Evolutionary conservation across 1,140 invertebrate genomes (phyloP).

Genomic region (Brachionus manjavacas): DNA sequence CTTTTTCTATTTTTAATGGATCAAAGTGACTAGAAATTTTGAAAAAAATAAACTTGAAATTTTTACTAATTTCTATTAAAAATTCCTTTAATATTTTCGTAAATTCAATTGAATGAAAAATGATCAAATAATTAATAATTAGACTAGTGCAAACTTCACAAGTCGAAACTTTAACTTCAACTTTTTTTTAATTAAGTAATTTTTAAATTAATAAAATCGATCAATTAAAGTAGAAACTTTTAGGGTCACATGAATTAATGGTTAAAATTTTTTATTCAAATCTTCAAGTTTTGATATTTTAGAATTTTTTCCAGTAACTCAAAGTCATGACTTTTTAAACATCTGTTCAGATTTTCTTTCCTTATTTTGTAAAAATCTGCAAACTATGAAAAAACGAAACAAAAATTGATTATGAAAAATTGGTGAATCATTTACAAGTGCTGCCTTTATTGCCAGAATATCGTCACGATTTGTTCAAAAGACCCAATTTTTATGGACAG

Average conservation of each 20-base stretch:
- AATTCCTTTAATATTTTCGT: not conserved
- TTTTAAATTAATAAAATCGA: not conserved
- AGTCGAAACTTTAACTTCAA: not conserved
- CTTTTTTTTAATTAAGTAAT: not conserved
- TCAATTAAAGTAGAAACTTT: too few species aligned
- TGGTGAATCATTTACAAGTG: not conserved
- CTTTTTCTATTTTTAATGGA: not conserved
- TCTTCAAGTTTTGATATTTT: too few species aligned
- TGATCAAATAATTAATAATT: not conserved
- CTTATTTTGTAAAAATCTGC: not conserved
- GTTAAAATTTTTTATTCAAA: too few species aligned
- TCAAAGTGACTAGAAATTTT: not conserved
- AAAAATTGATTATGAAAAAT: too few species aligned
- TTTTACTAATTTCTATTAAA: not conserved
- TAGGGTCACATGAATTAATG: too few species aligned
- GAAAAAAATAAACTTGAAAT: not conserved
- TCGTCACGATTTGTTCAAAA: not conserved
- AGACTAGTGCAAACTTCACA: not conserved
- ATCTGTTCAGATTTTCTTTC: not conserved
- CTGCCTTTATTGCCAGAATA: not conserved
- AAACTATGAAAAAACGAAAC: not conserved
- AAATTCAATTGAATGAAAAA: not conserved
- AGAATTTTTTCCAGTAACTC: too few species aligned
- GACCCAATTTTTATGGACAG: too few species aligned
- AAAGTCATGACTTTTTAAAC: too few species aligned